Evolutionary conservation across 2,113 vertebrate species (phyloP).

Genomic region (Connochaetes taurinus): DNA sequence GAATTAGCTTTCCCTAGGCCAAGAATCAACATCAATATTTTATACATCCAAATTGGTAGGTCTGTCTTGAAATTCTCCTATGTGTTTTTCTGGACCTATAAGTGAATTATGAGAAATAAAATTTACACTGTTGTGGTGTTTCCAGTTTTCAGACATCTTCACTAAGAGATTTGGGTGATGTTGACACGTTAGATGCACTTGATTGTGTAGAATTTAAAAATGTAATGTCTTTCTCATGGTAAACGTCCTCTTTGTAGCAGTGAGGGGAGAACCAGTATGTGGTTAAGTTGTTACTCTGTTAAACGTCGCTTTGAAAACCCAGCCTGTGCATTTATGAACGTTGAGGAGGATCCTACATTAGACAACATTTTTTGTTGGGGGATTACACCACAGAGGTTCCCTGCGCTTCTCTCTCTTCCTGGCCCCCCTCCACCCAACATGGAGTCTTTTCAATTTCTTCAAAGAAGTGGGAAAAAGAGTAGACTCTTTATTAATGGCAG

Average conservation of each 20-base stretch:
- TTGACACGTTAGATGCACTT: slow-evolving; percentile 46
- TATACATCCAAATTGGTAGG: slow-evolving; percentile 54
- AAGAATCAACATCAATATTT: slow-evolving; percentile 65
- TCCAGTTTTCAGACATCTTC: background rate
- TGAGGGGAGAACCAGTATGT: slow-evolving; percentile 41
- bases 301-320: slow-evolving; percentile 73
- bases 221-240: slow-evolving; percentile 68
- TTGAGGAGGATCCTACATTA: slow-evolving; percentile 78
- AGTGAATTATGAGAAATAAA: background rate
- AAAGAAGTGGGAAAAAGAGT: slow-evolving; percentile 79
- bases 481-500: slow-evolving; percentile 84
- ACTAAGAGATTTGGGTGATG: slow-evolving; percentile 12
- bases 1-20: slow-evolving; percentile 58
- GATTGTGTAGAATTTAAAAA: slow-evolving; percentile 37
- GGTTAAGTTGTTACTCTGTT: slow-evolving; percentile 73
- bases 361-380: slow-evolving; percentile 78
- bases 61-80: slow-evolving; percentile 62
- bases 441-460: slow-evolving; percentile 84
- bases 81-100: slow-evolving; percentile 46
- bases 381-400: slow-evolving; percentile 80
- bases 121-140: background rate
- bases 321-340: slow-evolving; percentile 76
- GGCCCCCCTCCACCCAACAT: slow-evolving; percentile 74
- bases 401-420: slow-evolving; percentile 76
- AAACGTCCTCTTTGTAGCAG: slow-evolving; percentile 57